These are phyloP conservation scores for Stenichneumon culpator DNA, from an alignment of 2,888 invertebrate species.

Conservation along the genomic window DNA sequence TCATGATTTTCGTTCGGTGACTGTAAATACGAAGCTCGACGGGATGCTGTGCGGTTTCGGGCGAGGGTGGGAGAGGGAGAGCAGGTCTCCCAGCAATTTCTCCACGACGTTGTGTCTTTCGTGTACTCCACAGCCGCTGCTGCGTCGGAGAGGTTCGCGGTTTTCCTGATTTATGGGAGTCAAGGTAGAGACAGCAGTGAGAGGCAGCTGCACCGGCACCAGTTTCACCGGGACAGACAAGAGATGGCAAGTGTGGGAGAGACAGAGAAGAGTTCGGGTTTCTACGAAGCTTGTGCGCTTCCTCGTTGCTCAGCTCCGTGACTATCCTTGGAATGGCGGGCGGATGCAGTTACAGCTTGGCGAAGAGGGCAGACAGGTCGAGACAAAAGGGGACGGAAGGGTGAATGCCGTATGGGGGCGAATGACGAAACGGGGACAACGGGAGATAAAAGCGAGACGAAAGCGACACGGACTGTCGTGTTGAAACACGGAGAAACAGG, in stretches of 20 bases:
- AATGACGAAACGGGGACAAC: constrained; percentile 9
- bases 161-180: constrained; percentile 46
- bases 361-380: not conserved
- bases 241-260: not conserved
- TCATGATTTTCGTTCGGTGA: constrained; percentile 9
- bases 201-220: not conserved
- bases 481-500: not conserved
- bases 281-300: constrained; percentile 11
- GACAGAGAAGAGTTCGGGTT: not conserved
- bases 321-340: constrained; percentile 7
- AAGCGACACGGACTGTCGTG: not conserved
- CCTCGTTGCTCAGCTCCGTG: not conserved
- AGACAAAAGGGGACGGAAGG: constrained; percentile 5
- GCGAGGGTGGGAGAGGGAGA: not conserved
- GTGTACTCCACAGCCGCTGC: not conserved
- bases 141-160: constrained; percentile 5
- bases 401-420: not conserved
- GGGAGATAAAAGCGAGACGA: constrained; percentile 14
- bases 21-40: not conserved
- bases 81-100: constrained; percentile 24
- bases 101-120: not conserved
- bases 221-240: constrained; percentile 7
- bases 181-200: constrained; percentile 17
- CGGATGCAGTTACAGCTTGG: constrained; percentile 9
- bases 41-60: not conserved